Evolutionary conservation across 2,113 vertebrate species (phyloP).

Genomic region (Pantherophis guttatus): DNA sequence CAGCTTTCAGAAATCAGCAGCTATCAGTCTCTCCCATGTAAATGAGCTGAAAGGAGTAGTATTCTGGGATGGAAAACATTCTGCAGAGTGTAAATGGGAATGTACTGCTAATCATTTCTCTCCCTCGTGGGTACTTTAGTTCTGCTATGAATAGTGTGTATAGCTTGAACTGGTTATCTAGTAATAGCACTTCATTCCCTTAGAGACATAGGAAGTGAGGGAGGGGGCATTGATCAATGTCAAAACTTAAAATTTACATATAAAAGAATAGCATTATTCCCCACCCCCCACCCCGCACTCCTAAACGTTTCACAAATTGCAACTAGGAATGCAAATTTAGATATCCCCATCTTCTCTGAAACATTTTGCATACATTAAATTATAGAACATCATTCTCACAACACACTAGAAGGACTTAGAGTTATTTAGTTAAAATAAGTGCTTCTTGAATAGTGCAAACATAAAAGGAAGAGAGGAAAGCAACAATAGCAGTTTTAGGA

Average conservation of each 20-base stretch:
- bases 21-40: conserved; percentile 58
- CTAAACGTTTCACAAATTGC: conserved; percentile 1
- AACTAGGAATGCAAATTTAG: background rate
- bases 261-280: conserved; percentile 19
- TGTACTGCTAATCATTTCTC: conserved; percentile 41
- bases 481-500: background rate
- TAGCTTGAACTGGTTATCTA: conserved; percentile 46
- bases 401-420: background rate
- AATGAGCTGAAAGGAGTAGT: conserved; percentile 49
- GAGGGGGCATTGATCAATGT: conserved; percentile 1
- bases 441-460: background rate
- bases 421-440: background rate
- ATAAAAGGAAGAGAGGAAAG: background rate
- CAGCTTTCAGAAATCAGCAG: conserved; percentile 46
- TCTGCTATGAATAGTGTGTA: conserved; percentile 33
- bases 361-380: background rate
- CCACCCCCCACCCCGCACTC: background rate
- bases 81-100: conserved; percentile 43
- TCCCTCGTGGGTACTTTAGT: conserved; percentile 48
- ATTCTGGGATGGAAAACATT: conserved; percentile 33
- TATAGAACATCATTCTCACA: background rate
- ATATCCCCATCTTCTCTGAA: background rate
- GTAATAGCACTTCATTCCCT: conserved; percentile 43
- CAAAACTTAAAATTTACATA: conserved; percentile 34
- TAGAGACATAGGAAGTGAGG: conserved; percentile 19